phyloP scores from a whole-genome alignment of 2,113 vertebrate species.

The Marmota monax region DNA sequence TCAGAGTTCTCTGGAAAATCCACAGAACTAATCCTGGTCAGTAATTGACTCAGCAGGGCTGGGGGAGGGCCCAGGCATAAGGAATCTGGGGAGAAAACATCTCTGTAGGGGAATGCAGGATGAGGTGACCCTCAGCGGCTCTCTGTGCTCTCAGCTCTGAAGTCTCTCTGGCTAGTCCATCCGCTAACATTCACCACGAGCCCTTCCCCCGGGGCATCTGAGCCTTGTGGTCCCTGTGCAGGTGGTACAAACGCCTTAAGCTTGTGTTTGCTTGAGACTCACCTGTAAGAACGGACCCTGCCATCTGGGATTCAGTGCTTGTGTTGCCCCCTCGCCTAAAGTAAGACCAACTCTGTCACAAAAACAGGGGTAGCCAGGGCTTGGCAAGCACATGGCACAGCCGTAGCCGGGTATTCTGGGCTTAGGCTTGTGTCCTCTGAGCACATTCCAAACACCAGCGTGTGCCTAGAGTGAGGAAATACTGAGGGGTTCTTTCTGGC shows the following conservation, averaged over 20 bases:
- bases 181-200: accelerated
- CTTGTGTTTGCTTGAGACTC: not conserved
- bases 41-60: not conserved
- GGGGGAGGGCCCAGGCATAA: not conserved
- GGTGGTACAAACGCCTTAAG: accelerated
- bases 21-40: not conserved
- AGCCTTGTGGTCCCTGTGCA: accelerated
- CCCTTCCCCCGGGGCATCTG: accelerated
- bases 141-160: accelerated
- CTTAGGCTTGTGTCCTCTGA: not conserved
- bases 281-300: not conserved
- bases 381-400: accelerated
- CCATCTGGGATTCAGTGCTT: not conserved
- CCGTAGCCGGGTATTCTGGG: not conserved
- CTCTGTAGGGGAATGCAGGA: not conserved
- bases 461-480: not conserved
- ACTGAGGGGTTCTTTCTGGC: not conserved
- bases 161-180: not conserved
- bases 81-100: not conserved
- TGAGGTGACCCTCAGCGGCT: too few relatives aligned
- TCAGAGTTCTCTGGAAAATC: not conserved
- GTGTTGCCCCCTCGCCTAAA: too few relatives aligned
- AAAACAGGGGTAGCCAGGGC: accelerated
- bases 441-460: not conserved
- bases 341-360: not conserved